Evolutionary conservation across 2,888 invertebrate genomes (phyloP).

Genomic region (Cancer borealis): DNA sequence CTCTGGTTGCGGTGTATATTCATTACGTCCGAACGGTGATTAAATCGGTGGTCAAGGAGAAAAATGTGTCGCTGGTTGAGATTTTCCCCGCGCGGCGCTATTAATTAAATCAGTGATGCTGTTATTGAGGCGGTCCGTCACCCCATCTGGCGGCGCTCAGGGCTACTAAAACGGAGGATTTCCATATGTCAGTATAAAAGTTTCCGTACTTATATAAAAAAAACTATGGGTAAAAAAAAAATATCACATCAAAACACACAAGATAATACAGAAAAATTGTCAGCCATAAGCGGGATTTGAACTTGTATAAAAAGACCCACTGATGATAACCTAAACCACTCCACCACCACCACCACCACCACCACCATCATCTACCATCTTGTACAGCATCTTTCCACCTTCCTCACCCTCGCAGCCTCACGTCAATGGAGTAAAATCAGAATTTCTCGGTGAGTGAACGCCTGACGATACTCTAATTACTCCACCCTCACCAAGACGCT

Average conservation of each 20-base stretch:
- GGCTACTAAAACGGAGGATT: background rate
- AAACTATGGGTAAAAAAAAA: background rate
- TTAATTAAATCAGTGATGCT: slow-evolving; percentile 22
- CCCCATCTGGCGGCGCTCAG: background rate
- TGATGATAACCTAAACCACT: background rate
- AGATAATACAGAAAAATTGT: background rate
- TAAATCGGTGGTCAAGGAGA: background rate
- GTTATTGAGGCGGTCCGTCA: background rate
- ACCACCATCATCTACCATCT: background rate
- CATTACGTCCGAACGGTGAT: slow-evolving; percentile 22
- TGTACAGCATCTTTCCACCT: background rate
- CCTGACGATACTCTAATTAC: background rate
- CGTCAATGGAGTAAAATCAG: background rate
- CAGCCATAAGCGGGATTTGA: background rate
- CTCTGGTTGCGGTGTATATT: background rate
- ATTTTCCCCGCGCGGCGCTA: background rate
- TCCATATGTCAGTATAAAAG: background rate
- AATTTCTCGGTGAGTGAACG: background rate
- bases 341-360: background rate
- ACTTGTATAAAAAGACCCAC: background rate
- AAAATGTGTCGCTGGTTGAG: background rate
- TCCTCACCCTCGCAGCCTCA: background rate
- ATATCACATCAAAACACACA: background rate
- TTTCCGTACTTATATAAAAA: background rate
- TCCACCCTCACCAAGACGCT: background rate